Conservation (phyloP, 2,113 vertebrate genomes). For the Platysternon megacephalum region DNA sequence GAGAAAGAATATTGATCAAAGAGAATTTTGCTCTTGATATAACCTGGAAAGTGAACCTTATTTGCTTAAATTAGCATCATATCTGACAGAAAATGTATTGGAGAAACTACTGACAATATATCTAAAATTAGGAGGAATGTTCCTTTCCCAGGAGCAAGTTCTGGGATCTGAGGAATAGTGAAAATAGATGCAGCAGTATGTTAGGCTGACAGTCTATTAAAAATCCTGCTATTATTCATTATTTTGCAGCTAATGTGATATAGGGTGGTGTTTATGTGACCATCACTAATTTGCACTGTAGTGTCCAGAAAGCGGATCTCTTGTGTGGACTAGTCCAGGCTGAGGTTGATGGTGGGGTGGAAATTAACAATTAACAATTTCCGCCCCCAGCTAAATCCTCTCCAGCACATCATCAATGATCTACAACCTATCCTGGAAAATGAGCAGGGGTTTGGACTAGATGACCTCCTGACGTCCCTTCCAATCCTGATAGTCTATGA, state of each 20-base stretch:
- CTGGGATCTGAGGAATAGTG: neutral
- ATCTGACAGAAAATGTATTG: conserved; percentile 25
- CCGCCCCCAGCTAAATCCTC: too few species aligned
- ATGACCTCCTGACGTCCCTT: too few species aligned
- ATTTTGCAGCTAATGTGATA: neutral
- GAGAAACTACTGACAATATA: neutral
- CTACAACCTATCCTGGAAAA: too few species aligned
- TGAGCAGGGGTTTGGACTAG: too few species aligned
- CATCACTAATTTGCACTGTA: too few species aligned
- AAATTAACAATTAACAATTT: too few species aligned
- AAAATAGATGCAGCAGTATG: neutral
- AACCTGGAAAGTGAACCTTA: neutral
- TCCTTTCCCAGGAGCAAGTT: neutral
- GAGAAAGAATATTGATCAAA: conserved; percentile 11
- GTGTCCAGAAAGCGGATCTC: too few species aligned
- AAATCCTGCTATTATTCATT: neutral
- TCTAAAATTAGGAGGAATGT: neutral
- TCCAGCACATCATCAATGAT: too few species aligned
- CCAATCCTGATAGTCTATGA: too few species aligned
- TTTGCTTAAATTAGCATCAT: conserved; percentile 25
- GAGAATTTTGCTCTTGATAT: neutral
- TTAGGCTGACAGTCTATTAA: neutral
- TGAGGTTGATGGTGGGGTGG: too few species aligned
- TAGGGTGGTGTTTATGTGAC: too few species aligned
- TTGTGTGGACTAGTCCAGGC: too few species aligned